Conservation (phyloP, 2,797 vertebrate genomes). For the Manis pentadactyla region DNA sequence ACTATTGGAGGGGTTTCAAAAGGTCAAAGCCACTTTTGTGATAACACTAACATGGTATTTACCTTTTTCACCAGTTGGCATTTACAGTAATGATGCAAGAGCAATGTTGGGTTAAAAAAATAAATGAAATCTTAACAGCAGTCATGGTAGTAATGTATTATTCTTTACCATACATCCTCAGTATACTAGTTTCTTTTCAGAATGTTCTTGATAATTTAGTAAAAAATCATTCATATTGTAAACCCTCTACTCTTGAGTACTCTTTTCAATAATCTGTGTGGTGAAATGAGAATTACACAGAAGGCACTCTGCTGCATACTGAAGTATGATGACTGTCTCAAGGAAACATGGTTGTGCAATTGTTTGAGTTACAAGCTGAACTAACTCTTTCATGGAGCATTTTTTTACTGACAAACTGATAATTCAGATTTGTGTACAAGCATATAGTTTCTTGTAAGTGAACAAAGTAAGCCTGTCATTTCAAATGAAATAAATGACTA, state of each 20-base stretch:
- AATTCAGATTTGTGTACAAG: neutral
- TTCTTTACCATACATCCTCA: neutral
- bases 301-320: neutral
- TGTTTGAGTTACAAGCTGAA: neutral
- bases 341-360: neutral
- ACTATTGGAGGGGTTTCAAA: neutral
- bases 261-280: neutral
- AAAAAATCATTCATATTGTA: neutral
- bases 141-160: neutral
- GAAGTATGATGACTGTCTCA: neutral
- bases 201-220: neutral
- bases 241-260: neutral
- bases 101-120: neutral
- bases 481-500: neutral
- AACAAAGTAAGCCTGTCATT: neutral
- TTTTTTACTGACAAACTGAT: neutral
- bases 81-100: neutral
- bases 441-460: neutral
- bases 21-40: neutral
- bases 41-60: neutral
- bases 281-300: neutral
- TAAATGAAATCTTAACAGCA: neutral
- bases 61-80: neutral
- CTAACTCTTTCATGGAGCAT: neutral
- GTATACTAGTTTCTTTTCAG: neutral